These are phyloP conservation scores for Tamias sibiricus DNA, from an alignment of 2,113 vertebrate genomes.

Conservation along the genomic window DNA sequence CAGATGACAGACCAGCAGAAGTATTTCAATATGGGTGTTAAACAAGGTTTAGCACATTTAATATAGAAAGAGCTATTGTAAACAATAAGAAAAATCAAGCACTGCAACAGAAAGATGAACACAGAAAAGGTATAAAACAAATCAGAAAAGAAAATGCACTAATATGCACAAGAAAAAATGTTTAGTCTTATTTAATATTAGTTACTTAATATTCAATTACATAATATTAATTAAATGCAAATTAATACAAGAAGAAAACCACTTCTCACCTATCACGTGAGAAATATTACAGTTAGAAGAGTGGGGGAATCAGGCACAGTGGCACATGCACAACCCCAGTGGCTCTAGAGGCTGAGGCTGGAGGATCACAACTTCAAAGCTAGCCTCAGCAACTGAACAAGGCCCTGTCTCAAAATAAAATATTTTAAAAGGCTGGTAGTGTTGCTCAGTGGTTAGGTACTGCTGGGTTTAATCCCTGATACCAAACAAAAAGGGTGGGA, in stretches of 20 bases:
- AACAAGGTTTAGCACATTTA: not conserved
- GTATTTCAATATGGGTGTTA: not conserved
- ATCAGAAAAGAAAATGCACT: constrained; percentile 38
- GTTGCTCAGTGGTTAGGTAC: too few species aligned
- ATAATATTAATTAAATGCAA: not conserved
- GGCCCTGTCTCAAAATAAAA: too few species aligned
- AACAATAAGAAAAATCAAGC: not conserved
- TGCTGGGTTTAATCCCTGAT: too few species aligned
- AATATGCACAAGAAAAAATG: not conserved
- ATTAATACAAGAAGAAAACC: not conserved
- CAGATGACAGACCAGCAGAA: not conserved
- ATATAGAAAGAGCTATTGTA: not conserved
- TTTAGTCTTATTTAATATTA: not conserved
- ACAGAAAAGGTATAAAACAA: constrained; percentile 1
- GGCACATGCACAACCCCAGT: too few species aligned
- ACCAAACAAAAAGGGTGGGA: not conserved
- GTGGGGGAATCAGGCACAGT: too few species aligned
- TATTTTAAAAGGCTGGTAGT: too few species aligned
- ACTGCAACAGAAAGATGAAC: not conserved
- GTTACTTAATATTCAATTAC: too few species aligned
- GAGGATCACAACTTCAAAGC: too few species aligned
- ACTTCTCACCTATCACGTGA: not conserved
- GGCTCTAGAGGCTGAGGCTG: too few species aligned
- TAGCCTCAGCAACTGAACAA: too few species aligned
- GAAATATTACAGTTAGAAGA: not conserved